Percentiles rank a stretch among this genome's conserved stretches.
These are phyloP conservation scores for Coelogynopora nodosa DNA, from an alignment of 2,888 invertebrate genomes.

Conservation along the genomic window DNA sequence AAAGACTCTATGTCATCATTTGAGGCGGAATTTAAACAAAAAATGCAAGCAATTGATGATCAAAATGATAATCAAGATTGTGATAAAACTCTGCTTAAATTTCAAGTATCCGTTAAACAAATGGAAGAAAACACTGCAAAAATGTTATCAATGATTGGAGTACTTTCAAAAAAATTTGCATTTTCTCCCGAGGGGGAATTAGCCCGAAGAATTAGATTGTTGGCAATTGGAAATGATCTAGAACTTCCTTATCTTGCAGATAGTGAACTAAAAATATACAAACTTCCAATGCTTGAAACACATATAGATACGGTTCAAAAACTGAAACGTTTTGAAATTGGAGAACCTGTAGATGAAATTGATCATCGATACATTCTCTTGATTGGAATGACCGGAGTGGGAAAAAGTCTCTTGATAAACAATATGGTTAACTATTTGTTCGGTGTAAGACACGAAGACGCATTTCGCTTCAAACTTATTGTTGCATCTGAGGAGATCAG, in stretches of 20 bases:
- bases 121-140: too few species aligned
- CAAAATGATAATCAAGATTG: too few species aligned
- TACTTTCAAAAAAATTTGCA: neutral
- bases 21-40: too few species aligned
- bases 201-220: neutral
- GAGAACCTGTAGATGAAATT: constrained; percentile 44
- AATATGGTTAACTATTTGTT: constrained; percentile 40
- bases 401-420: constrained; percentile 43
- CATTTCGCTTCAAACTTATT: constrained; percentile 29
- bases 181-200: neutral
- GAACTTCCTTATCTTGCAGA: neutral
- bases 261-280: neutral
- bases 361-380: constrained; percentile 14
- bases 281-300: neutral
- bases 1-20: too few species aligned
- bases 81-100: too few species aligned
- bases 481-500: neutral
- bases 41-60: too few species aligned
- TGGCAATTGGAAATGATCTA: neutral
- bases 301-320: neutral
- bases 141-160: too few species aligned
- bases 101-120: too few species aligned
- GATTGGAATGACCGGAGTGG: constrained; percentile 40
- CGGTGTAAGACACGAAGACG: constrained; percentile 38
- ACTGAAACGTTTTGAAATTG: neutral